Evolutionary conservation across 2,797 vertebrate genomes (phyloP).

Genomic region (Hipposideros larvatus): DNA sequence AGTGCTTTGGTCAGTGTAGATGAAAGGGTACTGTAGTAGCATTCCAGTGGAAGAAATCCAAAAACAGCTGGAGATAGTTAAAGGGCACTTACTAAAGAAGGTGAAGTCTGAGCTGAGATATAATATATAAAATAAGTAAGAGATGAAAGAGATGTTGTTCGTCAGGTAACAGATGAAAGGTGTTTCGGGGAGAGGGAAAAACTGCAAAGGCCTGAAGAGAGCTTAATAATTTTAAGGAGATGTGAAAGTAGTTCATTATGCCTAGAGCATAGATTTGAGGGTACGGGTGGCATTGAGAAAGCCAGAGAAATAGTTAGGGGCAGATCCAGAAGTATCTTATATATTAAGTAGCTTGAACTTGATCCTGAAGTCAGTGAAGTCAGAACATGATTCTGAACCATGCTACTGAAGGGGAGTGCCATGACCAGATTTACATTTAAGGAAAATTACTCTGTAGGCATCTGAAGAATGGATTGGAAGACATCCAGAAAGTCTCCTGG

Average conservation of each 20-base stretch:
- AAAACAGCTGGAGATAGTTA: background rate
- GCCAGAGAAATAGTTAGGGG: background rate
- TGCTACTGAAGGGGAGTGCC: background rate
- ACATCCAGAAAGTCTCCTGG: background rate
- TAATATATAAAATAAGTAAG: background rate
- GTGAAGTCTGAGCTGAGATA: background rate
- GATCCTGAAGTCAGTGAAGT: background rate
- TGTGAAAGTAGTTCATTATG: background rate
- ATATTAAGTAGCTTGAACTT: background rate
- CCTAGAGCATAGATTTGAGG: background rate
- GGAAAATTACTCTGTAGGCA: background rate
- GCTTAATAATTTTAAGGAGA: background rate
- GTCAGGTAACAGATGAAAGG: background rate
- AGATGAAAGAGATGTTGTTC: background rate
- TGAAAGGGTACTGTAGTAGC: background rate
- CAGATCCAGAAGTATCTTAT: background rate
- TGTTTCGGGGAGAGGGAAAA: background rate
- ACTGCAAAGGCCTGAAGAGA: background rate
- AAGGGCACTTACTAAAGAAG: background rate
- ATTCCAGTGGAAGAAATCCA: background rate
- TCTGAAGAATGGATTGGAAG: background rate
- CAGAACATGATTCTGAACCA: background rate
- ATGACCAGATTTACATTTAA: background rate
- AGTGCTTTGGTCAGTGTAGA: background rate
- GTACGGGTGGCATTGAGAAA: background rate